These are phyloP conservation scores for Altica lythri DNA, from an alignment of 2,888 invertebrate species.

Conservation along the genomic window DNA sequence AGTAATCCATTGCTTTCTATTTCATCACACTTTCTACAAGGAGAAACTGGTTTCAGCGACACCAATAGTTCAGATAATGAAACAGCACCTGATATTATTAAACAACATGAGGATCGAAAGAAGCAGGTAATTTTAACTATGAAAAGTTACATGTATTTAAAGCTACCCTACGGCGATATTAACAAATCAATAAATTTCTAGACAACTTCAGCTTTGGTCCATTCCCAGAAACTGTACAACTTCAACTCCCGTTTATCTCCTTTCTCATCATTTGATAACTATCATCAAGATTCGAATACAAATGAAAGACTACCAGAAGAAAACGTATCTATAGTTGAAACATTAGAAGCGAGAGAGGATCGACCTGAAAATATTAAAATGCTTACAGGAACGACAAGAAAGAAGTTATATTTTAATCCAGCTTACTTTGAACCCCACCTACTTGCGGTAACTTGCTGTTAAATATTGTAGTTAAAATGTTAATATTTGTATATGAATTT, in stretches of 20 bases:
- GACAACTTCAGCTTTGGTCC: constrained; percentile 74
- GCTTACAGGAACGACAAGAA: constrained; percentile 71
- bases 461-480: constrained; percentile 26
- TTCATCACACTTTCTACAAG: constrained; percentile 64
- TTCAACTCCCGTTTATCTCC: constrained; percentile 22
- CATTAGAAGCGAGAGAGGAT: constrained; percentile 69
- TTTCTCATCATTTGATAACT: constrained; percentile 41
- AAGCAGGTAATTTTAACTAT: constrained; percentile 56
- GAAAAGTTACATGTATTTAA: too few species aligned
- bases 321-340: constrained; percentile 84
- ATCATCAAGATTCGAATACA: constrained; percentile 62
- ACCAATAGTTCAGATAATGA: constrained; percentile 72
- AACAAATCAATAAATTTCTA: constrained; percentile 48
- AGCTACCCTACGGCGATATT: too few species aligned
- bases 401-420: constrained; percentile 86
- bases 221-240: constrained; percentile 58
- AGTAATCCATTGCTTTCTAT: constrained; percentile 74
- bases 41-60: constrained; percentile 59
- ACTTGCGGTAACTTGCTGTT: constrained; percentile 67
- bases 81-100: constrained; percentile 58
- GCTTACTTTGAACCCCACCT: constrained; percentile 90
- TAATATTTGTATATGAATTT: constrained; percentile 43
- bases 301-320: constrained; percentile 81
- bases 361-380: constrained; percentile 68
- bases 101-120: constrained; percentile 51